These are phyloP conservation scores for Elysia crispata DNA, from an alignment of 2,888 invertebrate species.

Conservation along the genomic window DNA sequence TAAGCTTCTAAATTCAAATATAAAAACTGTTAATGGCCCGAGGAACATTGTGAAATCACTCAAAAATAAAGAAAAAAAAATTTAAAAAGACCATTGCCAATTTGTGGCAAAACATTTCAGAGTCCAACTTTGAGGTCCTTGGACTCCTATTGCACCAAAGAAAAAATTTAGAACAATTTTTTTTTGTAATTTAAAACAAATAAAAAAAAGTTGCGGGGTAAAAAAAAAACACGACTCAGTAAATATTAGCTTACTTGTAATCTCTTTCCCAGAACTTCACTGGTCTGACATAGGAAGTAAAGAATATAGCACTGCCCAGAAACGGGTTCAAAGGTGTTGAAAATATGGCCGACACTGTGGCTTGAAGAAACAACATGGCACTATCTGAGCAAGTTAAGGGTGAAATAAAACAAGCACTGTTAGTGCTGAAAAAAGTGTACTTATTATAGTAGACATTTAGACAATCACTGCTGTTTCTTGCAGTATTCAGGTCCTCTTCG, in stretches of 20 bases:
- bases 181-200: too few relatives aligned
- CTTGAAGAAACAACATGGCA: constrained; percentile 97
- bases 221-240: neutral
- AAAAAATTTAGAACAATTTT: too few relatives aligned
- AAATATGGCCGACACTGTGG: constrained; percentile 92
- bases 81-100: too few relatives aligned
- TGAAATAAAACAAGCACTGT: constrained; percentile 53
- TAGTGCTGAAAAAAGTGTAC: neutral
- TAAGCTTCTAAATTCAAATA: too few relatives aligned
- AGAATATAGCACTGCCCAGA: constrained; percentile 97
- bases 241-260: constrained; percentile 83
- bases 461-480: too few relatives aligned
- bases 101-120: too few relatives aligned
- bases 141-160: too few relatives aligned
- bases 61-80: too few relatives aligned
- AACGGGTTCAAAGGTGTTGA: constrained; percentile 98
- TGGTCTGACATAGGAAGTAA: constrained; percentile 98
- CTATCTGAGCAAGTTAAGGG: constrained; percentile 81
- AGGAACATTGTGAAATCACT: too few relatives aligned
- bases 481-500: too few relatives aligned
- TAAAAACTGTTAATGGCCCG: too few relatives aligned
- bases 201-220: neutral
- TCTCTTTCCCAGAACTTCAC: constrained; percentile 99
- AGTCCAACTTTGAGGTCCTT: too few relatives aligned
- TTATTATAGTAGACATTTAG: neutral